Percentiles rank a stretch among this genome's conserved stretches.
Conservation (phyloP, 2,797 vertebrate species). For the Parotocinclus haroldoi region DNA sequence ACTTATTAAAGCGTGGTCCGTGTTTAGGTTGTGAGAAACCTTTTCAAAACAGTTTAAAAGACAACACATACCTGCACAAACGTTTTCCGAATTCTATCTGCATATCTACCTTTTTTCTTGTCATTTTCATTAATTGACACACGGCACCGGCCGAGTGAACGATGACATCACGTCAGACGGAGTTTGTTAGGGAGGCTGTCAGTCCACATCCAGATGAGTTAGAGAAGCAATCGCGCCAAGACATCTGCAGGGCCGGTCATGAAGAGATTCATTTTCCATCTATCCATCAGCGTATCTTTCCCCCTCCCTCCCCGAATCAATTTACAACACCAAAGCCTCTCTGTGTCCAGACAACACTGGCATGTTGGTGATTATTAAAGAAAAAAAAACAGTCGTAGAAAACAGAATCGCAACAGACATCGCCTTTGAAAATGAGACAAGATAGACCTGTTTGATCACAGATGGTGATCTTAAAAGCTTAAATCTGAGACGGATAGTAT, state of each 20-base stretch:
- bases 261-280: constrained; percentile 71
- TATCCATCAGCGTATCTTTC: constrained; percentile 69
- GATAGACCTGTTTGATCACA: not conserved
- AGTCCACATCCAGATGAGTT: constrained; percentile 56
- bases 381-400: constrained; percentile 53
- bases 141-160: constrained; percentile 51
- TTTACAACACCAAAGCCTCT: constrained; percentile 70
- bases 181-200: constrained; percentile 75
- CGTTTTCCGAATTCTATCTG: too few species aligned
- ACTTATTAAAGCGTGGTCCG: too few species aligned
- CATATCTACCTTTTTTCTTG: not conserved
- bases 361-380: constrained; percentile 49
- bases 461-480: not conserved
- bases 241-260: constrained; percentile 63
- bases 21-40: too few species aligned
- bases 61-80: too few species aligned
- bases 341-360: constrained; percentile 54
- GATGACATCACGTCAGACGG: constrained; percentile 62
- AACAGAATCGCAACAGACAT: constrained; percentile 38
- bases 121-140: constrained; percentile 4
- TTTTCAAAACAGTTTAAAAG: too few species aligned
- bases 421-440: constrained; percentile 14
- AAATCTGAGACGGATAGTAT: too few species aligned
- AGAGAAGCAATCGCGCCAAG: constrained; percentile 55
- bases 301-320: constrained; percentile 62